Percentiles rank a stretch among this genome's conserved stretches.
phyloP scores from a whole-genome alignment of 2,113 vertebrate species.

The Sorex fumeus region DNA sequence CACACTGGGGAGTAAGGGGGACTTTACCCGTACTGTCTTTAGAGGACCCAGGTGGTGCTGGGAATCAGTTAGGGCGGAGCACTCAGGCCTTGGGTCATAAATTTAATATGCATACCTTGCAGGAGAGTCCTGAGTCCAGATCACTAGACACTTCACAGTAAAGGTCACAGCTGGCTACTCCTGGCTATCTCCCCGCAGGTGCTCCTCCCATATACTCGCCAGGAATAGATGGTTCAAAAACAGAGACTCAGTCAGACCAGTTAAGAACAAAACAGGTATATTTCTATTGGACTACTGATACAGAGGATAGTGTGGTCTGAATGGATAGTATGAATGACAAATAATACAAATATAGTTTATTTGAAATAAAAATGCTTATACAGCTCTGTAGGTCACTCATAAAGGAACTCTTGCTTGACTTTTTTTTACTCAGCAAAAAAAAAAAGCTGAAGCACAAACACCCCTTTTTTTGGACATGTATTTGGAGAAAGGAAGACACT shows the following conservation, averaged over 20 bases:
- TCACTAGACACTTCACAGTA: too few relatives aligned
- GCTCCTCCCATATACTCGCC: too few relatives aligned
- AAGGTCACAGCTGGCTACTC: too few relatives aligned
- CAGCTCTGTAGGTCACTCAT: constrained; percentile 72
- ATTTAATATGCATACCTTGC: too few relatives aligned
- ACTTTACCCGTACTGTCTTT: too few relatives aligned
- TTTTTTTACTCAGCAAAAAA: constrained; percentile 64
- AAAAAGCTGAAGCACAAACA: constrained; percentile 67
- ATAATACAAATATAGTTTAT: constrained; percentile 87
- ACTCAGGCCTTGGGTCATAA: too few relatives aligned
- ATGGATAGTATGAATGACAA: constrained; percentile 83
- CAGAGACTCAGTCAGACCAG: constrained; percentile 71
- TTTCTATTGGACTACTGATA: constrained; percentile 81
- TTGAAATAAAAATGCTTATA: constrained; percentile 85
- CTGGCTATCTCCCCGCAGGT: too few relatives aligned
- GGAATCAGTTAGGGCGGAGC: too few relatives aligned
- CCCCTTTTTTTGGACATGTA: constrained; percentile 45
- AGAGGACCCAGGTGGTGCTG: too few relatives aligned
- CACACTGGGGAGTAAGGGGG: too few relatives aligned
- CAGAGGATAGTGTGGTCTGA: constrained; percentile 78
- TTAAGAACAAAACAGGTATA: constrained; percentile 84
- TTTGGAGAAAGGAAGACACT: constrained; percentile 80
- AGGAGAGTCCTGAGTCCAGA: too few relatives aligned
- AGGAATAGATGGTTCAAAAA: constrained; percentile 51
- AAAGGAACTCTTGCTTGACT: constrained; percentile 74